Evolutionary conservation across 2,113 vertebrate genomes (phyloP), one percentile per base, ranked within the genome.

Genomic region (Planiliza haematocheilus): DNA sequence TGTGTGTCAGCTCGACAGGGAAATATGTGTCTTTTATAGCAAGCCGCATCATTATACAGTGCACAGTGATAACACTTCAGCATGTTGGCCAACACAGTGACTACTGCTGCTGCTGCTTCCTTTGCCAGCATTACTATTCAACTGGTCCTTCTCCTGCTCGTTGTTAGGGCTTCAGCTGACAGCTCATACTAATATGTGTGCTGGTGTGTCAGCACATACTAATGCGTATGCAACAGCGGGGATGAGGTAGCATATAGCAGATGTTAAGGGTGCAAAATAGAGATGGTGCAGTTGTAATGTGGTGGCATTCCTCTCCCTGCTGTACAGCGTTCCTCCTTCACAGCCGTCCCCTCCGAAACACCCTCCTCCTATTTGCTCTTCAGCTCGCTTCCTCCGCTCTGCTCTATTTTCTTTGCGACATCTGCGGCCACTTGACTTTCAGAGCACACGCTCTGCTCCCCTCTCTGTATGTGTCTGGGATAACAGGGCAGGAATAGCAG

Each of bases 131-230:
- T 86, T 75, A 77, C 81, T 72, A 84, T 87, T 88, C 83, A 58
- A 74, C 81, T 46, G 70, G 71, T 87, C 59, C 64, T 82, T 75
- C 70, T 72, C 74, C 36, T 34, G 53, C 79, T 79, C 48, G 86
- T 75, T 84, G 81, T 88, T 83, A 72, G 77, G 59, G 82, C 74
- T 75, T 42, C 56, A 4, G 82, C 83, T 87, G 90, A 89, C 85
- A 89, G 89, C 81, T 82, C 87, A 77, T 86, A 79, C 86, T 86
- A 90, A 88, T 89, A 68, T 73, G 77, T 78, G 86, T 55, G 79
- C 45, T 34, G 81, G 59, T 65, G 78, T 81, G 66, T 73, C 85
- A 78, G 81, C 77, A 52, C 74, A 86, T 86, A 84, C 85, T 82
- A 88, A 86, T 83, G 77, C 74, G 74, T 50, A 70, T 58, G 63